These are phyloP conservation scores for Ia io DNA, from an alignment of 2,113 vertebrate genomes.

Conservation along the genomic window DNA sequence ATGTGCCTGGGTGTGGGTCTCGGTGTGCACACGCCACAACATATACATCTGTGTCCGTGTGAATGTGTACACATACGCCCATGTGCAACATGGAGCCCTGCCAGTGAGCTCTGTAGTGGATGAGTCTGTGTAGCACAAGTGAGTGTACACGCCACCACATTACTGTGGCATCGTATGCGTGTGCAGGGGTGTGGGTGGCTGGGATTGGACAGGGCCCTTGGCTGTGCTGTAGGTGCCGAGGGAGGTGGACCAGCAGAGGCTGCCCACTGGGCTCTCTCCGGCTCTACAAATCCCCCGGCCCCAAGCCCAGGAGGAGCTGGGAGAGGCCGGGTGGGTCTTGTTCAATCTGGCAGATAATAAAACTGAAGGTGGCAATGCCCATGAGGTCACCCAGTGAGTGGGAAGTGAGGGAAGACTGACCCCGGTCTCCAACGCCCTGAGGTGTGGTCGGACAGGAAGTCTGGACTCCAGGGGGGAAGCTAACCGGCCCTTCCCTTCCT, in stretches of 20 bases:
- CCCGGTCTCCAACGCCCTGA: neutral
- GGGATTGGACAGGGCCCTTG: neutral
- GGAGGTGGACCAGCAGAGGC: too few species aligned
- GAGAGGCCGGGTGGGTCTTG: neutral
- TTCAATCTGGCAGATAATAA: neutral
- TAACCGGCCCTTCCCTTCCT: neutral
- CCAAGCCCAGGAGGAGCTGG: neutral
- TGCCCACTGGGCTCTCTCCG: neutral
- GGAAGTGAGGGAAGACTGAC: neutral
- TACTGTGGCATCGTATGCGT: neutral
- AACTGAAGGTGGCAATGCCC: neutral
- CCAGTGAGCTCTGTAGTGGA: neutral
- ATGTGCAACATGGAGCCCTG: neutral
- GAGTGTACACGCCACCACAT: neutral
- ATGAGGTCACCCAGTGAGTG: neutral
- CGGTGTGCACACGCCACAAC: neutral
- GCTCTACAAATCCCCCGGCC: neutral
- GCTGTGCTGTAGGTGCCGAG: neutral
- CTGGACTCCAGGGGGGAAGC: neutral
- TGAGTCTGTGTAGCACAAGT: neutral
- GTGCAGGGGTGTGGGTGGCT: neutral
- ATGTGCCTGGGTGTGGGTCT: neutral
- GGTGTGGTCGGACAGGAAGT: neutral
- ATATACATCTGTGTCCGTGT: neutral
- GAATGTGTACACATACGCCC: neutral